Percentiles rank a stretch among this genome's conserved stretches.
These are phyloP conservation scores for Monodelphis domestica DNA, from an alignment of 2,797 vertebrate species.

Conservation along the genomic window DNA sequence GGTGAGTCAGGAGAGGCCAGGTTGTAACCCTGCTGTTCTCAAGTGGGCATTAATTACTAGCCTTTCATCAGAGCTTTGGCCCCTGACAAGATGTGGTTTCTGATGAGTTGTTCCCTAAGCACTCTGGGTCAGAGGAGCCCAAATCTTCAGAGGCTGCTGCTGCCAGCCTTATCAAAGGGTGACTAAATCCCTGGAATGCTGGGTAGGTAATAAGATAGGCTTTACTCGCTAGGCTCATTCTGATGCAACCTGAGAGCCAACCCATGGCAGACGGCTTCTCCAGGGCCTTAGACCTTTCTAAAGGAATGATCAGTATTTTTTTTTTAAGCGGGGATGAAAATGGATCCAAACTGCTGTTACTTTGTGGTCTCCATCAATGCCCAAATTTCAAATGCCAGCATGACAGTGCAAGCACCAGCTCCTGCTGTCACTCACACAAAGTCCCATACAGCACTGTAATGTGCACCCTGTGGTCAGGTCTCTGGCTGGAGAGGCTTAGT, in stretches of 20 bases:
- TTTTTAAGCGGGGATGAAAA: neutral
- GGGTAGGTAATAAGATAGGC: conserved; percentile 6
- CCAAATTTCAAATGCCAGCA: conserved; percentile 10
- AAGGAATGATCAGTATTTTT: neutral
- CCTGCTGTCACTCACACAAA: neutral
- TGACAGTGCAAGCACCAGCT: neutral
- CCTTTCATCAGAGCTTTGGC: conserved; percentile 18
- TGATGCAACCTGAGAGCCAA: conserved; percentile 6
- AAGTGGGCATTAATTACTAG: neutral
- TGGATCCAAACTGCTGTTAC: neutral
- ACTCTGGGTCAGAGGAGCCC: neutral
- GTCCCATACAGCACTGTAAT: neutral
- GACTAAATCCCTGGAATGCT: conserved; percentile 20
- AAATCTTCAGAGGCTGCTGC: conserved; percentile 19
- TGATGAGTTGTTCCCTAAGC: neutral
- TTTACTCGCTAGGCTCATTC: conserved; percentile 19
- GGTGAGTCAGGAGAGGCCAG: neutral
- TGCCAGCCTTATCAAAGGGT: conserved; percentile 23
- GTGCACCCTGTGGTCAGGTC: neutral
- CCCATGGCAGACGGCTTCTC: neutral
- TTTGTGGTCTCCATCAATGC: neutral
- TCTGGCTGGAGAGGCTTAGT: neutral
- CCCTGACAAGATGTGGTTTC: neutral
- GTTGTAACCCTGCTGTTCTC: conserved; percentile 33
- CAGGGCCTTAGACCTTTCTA: neutral